A percentile compares a stretch with the other conserved stretches of the same genome.
phyloP scores from a whole-genome alignment of 2,113 vertebrate species.

The Erythrocebus patas region DNA sequence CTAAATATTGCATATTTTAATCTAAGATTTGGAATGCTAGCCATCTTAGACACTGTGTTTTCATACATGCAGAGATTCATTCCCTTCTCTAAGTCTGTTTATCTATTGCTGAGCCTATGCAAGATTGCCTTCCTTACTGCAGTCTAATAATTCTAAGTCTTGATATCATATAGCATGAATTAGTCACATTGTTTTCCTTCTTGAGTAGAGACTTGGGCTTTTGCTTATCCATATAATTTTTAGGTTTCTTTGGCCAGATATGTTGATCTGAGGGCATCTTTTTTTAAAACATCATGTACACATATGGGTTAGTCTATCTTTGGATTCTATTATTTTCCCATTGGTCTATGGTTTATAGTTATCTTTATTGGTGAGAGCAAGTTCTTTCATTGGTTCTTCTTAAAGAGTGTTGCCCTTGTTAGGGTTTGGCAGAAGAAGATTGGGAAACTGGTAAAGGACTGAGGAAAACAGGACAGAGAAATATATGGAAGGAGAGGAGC shows the following conservation, averaged over 20 bases:
- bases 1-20: not conserved
- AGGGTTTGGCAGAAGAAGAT: not conserved
- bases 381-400: not conserved
- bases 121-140: not conserved
- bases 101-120: not conserved
- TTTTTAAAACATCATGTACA: not conserved
- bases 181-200: not conserved
- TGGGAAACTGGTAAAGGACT: not conserved
- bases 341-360: not conserved
- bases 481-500: not conserved
- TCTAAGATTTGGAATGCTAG: not conserved
- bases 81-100: not conserved
- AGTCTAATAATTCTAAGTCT: not conserved
- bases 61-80: not conserved
- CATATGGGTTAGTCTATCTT: not conserved
- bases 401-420: not conserved
- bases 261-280: not conserved
- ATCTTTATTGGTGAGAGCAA: not conserved
- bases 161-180: not conserved
- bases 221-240: not conserved
- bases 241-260: not conserved
- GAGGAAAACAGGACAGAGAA: not conserved
- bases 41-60: not conserved
- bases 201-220: not conserved
- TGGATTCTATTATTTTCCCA: not conserved